A percentile compares a stretch with the other conserved stretches of the same genome.
Conservation (phyloP, 2,113 vertebrate genomes). For the Marcusenius ussheri region DNA sequence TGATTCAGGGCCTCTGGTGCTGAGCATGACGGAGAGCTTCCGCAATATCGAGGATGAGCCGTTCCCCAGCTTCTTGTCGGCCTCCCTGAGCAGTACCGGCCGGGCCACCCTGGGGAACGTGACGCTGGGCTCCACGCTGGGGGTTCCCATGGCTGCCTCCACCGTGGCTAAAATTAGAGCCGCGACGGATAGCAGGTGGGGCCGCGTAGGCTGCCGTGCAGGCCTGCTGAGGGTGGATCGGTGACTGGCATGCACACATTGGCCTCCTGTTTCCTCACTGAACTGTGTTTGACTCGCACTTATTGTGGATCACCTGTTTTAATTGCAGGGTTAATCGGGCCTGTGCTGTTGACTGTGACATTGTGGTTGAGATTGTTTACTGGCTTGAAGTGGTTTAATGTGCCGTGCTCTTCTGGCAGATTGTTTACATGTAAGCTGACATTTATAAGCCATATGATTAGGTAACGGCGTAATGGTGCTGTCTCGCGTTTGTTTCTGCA, state of each 20-base stretch:
- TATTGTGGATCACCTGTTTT: background rate
- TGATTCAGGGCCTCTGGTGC: constrained; percentile 22
- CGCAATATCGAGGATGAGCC: constrained; percentile 78
- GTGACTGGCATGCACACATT: too few species aligned
- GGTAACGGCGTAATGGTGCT: background rate
- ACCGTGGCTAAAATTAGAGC: constrained; percentile 75
- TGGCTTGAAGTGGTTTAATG: background rate
- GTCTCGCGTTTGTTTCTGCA: constrained; percentile 35
- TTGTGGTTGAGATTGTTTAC: background rate
- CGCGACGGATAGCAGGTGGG: constrained; percentile 69
- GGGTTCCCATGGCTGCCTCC: constrained; percentile 86
- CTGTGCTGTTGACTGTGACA: background rate
- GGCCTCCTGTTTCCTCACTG: background rate
- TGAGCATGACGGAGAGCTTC: constrained; percentile 68
- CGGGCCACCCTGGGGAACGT: constrained; percentile 68
- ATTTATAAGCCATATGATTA: background rate
- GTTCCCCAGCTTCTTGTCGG: constrained; percentile 73
- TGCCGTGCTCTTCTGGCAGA: background rate
- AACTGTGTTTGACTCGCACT: background rate
- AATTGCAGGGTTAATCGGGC: background rate
- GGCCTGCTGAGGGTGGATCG: background rate
- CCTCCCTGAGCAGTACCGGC: constrained; percentile 58
- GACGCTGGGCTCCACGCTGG: constrained; percentile 75
- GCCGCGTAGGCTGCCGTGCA: background rate
- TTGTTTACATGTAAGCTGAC: background rate